phyloP scores from a whole-genome alignment of 2,797 vertebrate genomes.

The Gymnocypris eckloni region DNA sequence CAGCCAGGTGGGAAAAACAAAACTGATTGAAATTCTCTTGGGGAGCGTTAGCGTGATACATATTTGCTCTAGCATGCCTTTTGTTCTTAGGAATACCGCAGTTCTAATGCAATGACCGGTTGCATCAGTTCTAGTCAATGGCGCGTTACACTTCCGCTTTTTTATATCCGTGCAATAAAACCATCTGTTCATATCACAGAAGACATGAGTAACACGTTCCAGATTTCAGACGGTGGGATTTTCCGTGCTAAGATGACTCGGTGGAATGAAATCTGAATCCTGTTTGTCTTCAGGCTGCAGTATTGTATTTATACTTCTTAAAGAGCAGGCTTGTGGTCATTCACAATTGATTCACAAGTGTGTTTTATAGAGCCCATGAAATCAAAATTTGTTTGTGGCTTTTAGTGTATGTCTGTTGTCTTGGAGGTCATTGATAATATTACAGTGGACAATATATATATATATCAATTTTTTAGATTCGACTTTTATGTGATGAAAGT shows the following conservation, averaged over 20 bases:
- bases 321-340: background rate
- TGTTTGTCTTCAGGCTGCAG: constrained; percentile 34
- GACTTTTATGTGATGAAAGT: too few relatives aligned
- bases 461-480: too few relatives aligned
- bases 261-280: constrained; percentile 18
- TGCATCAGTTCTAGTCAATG: constrained; percentile 52
- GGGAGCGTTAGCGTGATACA: background rate
- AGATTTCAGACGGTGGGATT: constrained; percentile 46
- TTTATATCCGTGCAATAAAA: constrained; percentile 56
- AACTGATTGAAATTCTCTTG: constrained; percentile 37
- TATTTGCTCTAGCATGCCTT: constrained; percentile 29
- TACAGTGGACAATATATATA: background rate
- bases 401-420: background rate
- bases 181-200: constrained; percentile 59
- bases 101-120: constrained; percentile 53
- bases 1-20: constrained; percentile 49
- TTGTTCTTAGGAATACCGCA: constrained; percentile 23
- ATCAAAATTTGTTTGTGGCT: background rate
- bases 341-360: background rate
- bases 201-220: constrained; percentile 53
- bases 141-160: constrained; percentile 54
- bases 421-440: background rate
- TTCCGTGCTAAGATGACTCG: constrained; percentile 28
- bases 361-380: background rate
- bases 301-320: background rate